Evolutionary conservation across 2,113 vertebrate species (phyloP).

Genomic region (Solenodon paradoxus): DNA sequence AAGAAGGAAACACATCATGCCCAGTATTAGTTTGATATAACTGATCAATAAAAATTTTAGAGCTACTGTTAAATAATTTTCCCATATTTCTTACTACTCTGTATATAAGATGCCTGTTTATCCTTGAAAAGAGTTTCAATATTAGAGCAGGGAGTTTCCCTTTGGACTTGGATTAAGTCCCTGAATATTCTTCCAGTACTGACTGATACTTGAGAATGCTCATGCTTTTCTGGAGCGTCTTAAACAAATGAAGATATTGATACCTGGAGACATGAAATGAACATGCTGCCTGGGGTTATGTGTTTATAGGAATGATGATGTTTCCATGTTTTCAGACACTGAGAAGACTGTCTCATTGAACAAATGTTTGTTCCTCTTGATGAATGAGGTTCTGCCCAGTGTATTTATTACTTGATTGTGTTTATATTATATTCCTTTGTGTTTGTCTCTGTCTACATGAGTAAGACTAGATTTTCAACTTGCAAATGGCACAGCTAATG

Average conservation of each 20-base stretch:
- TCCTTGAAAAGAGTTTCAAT: not conserved
- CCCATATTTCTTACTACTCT: not conserved
- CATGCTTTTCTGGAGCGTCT: not conserved
- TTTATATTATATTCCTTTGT: not conserved
- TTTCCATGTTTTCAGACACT: not conserved
- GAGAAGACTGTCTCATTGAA: not conserved
- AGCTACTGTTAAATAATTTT: not conserved
- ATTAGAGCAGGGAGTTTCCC: not conserved
- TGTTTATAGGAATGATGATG: not conserved
- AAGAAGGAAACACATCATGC: not conserved
- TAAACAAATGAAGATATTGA: not conserved
- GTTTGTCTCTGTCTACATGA: not conserved
- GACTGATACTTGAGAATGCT: not conserved
- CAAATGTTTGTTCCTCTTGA: constrained; percentile 21
- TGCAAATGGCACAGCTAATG: not conserved
- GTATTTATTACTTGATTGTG: not conserved
- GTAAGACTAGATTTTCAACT: constrained; percentile 23
- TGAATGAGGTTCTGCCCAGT: not conserved
- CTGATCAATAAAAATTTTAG: not conserved
- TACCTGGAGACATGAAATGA: not conserved
- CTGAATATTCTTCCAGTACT: not conserved
- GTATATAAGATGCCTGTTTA: not conserved
- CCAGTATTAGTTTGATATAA: not conserved
- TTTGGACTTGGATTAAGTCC: not conserved
- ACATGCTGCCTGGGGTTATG: not conserved